Percentiles rank a stretch among this genome's conserved stretches.
These are phyloP conservation scores for Monarcha castaneiventris DNA, from an alignment of 2,113 vertebrate species.

Conservation along the genomic window DNA sequence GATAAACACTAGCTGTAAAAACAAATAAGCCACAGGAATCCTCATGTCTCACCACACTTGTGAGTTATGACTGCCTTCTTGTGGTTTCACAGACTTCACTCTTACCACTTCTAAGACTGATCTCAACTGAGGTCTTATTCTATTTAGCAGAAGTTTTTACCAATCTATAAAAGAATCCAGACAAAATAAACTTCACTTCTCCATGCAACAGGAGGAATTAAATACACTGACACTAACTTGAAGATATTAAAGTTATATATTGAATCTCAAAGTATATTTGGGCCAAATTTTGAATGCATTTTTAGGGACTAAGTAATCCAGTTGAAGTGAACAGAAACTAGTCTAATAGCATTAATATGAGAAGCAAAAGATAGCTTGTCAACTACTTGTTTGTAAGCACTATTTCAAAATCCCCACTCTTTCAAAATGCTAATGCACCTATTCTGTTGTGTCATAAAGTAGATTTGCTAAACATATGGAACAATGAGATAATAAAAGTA, in stretches of 20 bases:
- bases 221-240: neutral
- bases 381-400: neutral
- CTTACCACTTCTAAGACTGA: slow-evolving; percentile 19
- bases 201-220: neutral
- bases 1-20: neutral
- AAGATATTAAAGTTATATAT: neutral
- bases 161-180: neutral
- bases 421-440: neutral
- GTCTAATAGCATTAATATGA: neutral
- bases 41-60: neutral
- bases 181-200: neutral
- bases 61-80: slow-evolving; percentile 29
- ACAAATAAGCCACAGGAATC: neutral
- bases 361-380: neutral
- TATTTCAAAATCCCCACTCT: neutral
- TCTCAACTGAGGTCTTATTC: neutral
- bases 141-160: neutral
- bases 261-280: neutral
- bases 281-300: neutral
- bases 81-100: neutral
- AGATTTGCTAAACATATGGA: neutral
- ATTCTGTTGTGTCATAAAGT: neutral
- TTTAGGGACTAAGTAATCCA: neutral
- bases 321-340: neutral
- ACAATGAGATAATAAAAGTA: neutral